Evolutionary conservation across 2,888 invertebrate genomes (phyloP), one percentile per base, ranked within the genome.

Genomic region (Agonopterix subpropinquella): DNA sequence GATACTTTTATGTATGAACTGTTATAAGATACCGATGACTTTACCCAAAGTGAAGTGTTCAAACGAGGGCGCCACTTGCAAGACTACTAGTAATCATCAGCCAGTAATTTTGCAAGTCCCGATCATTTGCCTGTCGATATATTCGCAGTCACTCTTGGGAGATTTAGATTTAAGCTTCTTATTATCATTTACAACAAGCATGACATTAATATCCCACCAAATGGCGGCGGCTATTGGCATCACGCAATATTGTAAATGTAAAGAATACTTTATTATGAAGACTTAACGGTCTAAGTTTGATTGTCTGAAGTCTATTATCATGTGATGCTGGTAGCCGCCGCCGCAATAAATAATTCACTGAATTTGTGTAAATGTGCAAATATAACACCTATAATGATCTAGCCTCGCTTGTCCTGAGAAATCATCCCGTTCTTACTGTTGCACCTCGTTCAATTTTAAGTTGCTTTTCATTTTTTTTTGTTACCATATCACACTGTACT

Each of bases 361-460:
- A 78, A 70, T 69, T 68, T 87, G 80, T 84, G 77, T 85, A 86
- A 78, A 80, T 83, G 86, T 84, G 86, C 85, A 83, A 77, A 72
- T 73, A 77, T 84, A 85, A 86, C 86, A 81, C 87, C 84, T 73
- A 64, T 77, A 77, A 77, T 78, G 82, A 81, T 74, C 79, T 78
- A 74, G 87, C 88, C 88, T 86, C 80, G 88, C 88, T 88, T 88
- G 74, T 86, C 87, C 88, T 75, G 81, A 84, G 83, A 85, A 73
- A 84, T 84, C 81, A 87, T 84, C 87, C 87, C 81, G 78, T 82
- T 81, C 81, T 85, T 82, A 80, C 81, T 82, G 76, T 83, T 85
- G 88, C 88, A 88, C 87, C 87, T 85, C 85, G 84, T 87, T 85
- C 79, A 85, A 82, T 85, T 86, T 88, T 86, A 80, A 79, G 80